These are phyloP conservation scores for Hippoglossus stenolepis DNA, from an alignment of 2,113 vertebrate genomes.

Conservation along the genomic window DNA sequence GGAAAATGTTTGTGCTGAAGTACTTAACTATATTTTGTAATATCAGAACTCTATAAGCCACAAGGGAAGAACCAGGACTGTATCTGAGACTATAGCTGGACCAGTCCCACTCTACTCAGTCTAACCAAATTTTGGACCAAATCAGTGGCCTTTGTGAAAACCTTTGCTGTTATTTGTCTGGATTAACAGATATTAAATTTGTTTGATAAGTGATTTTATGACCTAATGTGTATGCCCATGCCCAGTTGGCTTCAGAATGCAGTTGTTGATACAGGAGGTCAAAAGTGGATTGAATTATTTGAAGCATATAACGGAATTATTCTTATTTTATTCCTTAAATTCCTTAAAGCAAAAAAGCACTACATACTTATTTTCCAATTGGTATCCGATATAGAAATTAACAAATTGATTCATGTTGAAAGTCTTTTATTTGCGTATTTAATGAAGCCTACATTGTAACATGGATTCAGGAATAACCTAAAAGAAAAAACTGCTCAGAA, in stretches of 20 bases:
- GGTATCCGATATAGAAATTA: neutral
- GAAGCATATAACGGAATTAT: neutral
- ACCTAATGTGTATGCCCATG: no score
- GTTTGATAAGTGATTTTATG: no score
- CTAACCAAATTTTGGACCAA: neutral
- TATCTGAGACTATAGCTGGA: neutral
- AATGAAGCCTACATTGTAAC: neutral
- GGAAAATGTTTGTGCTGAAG: neutral
- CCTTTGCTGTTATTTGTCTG: no score
- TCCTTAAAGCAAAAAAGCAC: neutral
- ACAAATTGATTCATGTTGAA: neutral
- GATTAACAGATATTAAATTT: no score
- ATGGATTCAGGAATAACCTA: neutral
- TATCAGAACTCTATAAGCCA: no score
- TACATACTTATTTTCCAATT: neutral
- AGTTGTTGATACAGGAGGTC: no score
- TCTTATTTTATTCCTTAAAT: neutral
- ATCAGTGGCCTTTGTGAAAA: no score
- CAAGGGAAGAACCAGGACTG: neutral
- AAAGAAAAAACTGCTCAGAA: conserved; percentile 7
- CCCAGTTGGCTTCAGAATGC: no score
- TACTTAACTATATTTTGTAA: no score
- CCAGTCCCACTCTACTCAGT: neutral
- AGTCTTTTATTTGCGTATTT: conserved; percentile 4
- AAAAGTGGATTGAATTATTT: neutral